A percentile compares a stretch with the other conserved stretches of the same genome.
phyloP scores from a whole-genome alignment of 2,797 vertebrate genomes.

The Scomberomorus guttatus region DNA sequence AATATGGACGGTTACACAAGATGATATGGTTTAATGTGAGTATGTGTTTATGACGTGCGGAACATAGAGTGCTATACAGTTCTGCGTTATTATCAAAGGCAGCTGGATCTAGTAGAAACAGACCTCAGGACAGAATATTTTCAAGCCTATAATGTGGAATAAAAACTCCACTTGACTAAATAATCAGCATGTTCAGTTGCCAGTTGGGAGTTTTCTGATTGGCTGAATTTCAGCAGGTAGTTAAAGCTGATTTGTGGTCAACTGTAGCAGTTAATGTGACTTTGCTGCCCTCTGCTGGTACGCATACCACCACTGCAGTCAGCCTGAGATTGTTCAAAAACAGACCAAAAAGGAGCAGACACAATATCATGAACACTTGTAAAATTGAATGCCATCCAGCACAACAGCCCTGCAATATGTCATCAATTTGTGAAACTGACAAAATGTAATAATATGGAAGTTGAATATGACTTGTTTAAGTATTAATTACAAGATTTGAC shows the following conservation, averaged over 20 bases:
- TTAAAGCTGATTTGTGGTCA: neutral
- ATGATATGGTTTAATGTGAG: slow-evolving; percentile 9
- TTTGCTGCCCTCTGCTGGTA: slow-evolving; percentile 5
- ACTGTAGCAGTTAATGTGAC: neutral
- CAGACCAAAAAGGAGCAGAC: neutral
- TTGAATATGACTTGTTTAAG: neutral
- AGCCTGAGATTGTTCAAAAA: neutral
- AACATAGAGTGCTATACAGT: neutral
- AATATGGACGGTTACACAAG: slow-evolving; percentile 54
- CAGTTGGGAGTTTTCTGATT: slow-evolving; percentile 15
- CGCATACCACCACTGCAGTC: slow-evolving; percentile 14
- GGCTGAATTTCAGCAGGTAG: slow-evolving; percentile 11
- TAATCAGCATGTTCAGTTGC: neutral
- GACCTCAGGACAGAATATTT: slow-evolving; percentile 6
- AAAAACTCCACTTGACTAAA: neutral
- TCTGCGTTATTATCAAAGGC: neutral
- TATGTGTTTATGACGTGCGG: slow-evolving; percentile 7
- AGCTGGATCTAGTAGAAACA: slow-evolving; percentile 11
- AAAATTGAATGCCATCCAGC: neutral
- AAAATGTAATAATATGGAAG: neutral
- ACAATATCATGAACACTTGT: neutral
- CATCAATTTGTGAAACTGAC: neutral
- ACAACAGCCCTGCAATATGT: neutral
- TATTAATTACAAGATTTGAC: neutral
- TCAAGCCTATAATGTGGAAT: slow-evolving; percentile 1